Conservation (phyloP, 1,140 invertebrate species). For the Heterodera carotae region DNA sequence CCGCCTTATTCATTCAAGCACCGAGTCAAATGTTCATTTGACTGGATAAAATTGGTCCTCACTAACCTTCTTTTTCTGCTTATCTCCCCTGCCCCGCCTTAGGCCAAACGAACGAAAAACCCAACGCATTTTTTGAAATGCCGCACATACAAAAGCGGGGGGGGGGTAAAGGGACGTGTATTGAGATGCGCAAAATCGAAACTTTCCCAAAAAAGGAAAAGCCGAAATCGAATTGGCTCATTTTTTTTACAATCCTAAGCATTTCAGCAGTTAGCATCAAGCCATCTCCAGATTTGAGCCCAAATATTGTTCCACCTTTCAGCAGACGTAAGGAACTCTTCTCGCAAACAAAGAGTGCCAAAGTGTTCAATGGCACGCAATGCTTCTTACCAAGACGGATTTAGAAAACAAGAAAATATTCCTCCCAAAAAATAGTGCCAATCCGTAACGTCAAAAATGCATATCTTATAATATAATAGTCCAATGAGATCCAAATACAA, state of each 20-base stretch:
- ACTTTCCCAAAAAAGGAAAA: neutral
- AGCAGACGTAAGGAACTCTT: neutral
- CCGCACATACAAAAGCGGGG: neutral
- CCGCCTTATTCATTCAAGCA: neutral
- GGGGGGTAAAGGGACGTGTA: neutral
- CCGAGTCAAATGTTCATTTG: neutral
- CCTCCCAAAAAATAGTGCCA: neutral
- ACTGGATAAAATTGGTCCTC: neutral
- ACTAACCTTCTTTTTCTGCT: neutral
- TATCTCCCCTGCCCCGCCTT: neutral
- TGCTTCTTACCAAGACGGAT: neutral
- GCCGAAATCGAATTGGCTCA: neutral
- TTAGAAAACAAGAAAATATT: neutral
- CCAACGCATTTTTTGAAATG: neutral
- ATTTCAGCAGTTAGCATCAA: no score
- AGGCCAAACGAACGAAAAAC: neutral
- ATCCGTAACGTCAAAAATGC: neutral
- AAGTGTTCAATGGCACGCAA: conserved; percentile 12
- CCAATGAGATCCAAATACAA: no score
- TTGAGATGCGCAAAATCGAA: neutral
- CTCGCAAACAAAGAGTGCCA: neutral
- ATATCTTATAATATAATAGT: no score
- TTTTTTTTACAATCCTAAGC: no score
- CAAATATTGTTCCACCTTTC: neutral
- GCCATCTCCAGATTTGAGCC: neutral